Evolutionary conservation across 2,888 invertebrate species (phyloP).

Genomic region (Limenitis camilla): DNA sequence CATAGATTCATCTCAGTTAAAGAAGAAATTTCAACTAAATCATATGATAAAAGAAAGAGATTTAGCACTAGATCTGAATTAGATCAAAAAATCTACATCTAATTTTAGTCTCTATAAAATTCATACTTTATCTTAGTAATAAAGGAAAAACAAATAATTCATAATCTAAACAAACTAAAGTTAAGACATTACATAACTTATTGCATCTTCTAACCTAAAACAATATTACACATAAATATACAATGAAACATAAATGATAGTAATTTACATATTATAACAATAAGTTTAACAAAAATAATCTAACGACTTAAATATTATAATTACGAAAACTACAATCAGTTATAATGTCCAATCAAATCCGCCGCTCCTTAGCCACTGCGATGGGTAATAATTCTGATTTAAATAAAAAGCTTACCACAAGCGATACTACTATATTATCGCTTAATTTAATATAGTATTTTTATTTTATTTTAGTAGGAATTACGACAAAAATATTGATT

Average conservation of each 20-base stretch:
- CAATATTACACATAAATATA: neutral
- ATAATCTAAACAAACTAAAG: too few species aligned
- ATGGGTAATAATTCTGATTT: constrained; percentile 3
- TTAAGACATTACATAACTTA: neutral
- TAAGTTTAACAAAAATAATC: constrained; percentile 4
- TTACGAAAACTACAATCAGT: constrained; percentile 6
- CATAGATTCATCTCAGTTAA: too few species aligned
- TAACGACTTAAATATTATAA: constrained; percentile 7
- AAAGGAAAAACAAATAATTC: too few species aligned
- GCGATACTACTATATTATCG: neutral
- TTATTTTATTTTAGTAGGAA: neutral
- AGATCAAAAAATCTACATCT: too few species aligned
- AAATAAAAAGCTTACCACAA: neutral
- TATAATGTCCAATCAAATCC: constrained; percentile 11
- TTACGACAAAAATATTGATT: neutral
- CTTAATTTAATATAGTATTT: too few species aligned
- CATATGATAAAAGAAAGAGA: too few species aligned
- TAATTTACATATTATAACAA: constrained; percentile 4
- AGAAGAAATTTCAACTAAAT: too few species aligned
- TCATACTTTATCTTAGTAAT: too few species aligned
- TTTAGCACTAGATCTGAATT: too few species aligned
- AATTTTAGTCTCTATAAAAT: too few species aligned
- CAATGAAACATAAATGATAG: too few species aligned
- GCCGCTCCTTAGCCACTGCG: constrained; percentile 9
- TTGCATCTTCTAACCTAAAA: neutral